Base-by-base conservation (phyloP, 1,140 invertebrate species). In the Caenorhabditis briggsae region DNA sequence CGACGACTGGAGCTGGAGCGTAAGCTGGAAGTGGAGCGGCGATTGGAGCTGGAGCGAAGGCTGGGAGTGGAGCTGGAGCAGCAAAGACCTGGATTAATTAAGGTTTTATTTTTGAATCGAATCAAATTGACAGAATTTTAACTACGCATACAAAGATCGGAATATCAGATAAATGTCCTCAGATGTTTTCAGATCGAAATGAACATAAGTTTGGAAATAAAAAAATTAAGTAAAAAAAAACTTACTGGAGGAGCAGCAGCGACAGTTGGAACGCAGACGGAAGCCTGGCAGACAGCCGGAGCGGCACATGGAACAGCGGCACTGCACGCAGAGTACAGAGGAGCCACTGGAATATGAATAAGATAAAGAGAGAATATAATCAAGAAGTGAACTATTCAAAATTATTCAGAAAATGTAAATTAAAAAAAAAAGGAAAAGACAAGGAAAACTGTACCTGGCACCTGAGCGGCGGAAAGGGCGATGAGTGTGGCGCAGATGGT, bases 291-390 rank as follows among this genome's bases (percentile, higher is more conserved):
- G 83, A 88, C 85, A 50, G 86, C 84, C 46, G 88, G 87, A 16
- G 87, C 87, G 23, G 89, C 88, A 86, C 87, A 87, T n/a, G 85
- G 85, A 50, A 88, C 82, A 23, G 83, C 70, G 20, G 89, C 88
- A 56, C 82, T 78, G 61, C 87, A 88, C n/a, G 87, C 85, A 53
- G 87, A 86, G 78, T 88, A 89, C 41, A 89, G 83, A 64, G 89
- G 89, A 86, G 86, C 88, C 56, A 59, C 82, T 82, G 74, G 61
- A 56, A 50, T 53, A 46, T 33, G 33, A 33, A 3, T 33, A 33
- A 33, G 33, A 33, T 33, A 33, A 33, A 33, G 33, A 2, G 33
- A 33, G 33, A 33, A 33, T 1, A 33, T 33, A 33, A 33, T 33
- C 33, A 33, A 33, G 33, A 2, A 33, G 33, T 33, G 33, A 33